Evolutionary conservation across 2,113 vertebrate species (phyloP), one percentile per base, ranked within the genome.

Genomic region (Neodon shergylaensis): DNA sequence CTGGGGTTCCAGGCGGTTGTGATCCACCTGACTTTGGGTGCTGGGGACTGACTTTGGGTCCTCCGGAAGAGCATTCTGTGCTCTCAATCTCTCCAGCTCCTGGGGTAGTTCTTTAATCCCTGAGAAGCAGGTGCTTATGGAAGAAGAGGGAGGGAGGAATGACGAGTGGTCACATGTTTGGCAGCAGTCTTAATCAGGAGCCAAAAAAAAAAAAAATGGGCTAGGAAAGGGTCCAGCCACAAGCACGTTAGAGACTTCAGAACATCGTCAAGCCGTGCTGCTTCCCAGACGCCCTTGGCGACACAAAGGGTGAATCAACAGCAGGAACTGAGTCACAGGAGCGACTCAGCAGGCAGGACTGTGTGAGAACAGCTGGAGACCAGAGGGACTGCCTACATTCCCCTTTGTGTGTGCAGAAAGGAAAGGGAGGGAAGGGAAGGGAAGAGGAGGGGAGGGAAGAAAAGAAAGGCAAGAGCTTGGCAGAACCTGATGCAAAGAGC

Each of bases 171-270:
- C 89, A 47, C 4, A 0, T 81, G 65, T 17, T 47, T 68, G 39
- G n/a, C 16, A 54, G 6, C 36, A 14, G 33, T 79, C 54, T 94
- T 22, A 28, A 70, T 28, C 54, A 79, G 31, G 65, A 95, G 88
- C 78, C 33, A 72, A 96, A 96, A 86, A 96, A 94, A 72, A 96
- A 96, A 86, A 96, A 94, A 12, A 33, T 49, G 85, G 73, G 52
- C 83, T 73, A 85, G 26, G 26, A 63, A 81, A 95, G 70, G 70
- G 58, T 72, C 54, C 61, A 87, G 36, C 31, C 63, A 74, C 39
- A 54, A 24, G 49, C 89, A 47, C 21, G 28, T 36, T 36, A 24
- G 11, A 21, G 49, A 47, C 83, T 47, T 61, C 1, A 5, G 49
- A 33, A 36, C 76, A 70, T 58, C 70, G 17, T 65, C 81, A 42